Conservation (phyloP, 2,888 invertebrate species). For the Stenolophus ochropezus region DNA sequence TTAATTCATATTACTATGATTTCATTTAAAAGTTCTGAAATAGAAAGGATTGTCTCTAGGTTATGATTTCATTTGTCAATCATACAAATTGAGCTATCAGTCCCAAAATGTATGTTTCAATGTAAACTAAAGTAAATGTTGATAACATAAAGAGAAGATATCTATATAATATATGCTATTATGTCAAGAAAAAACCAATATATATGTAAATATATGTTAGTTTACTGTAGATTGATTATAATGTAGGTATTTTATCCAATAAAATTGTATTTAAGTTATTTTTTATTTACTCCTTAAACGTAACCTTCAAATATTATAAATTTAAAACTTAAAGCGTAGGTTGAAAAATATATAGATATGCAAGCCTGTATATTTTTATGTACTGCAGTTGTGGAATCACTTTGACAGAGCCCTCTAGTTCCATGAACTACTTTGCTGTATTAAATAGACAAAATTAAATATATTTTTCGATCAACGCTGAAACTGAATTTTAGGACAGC, state of each 20-base stretch:
- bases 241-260: conserved; percentile 58
- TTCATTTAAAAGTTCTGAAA: not conserved
- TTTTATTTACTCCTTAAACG: too few relatives aligned
- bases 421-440: too few relatives aligned
- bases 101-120: conserved; percentile 54
- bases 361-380: too few relatives aligned
- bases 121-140: conserved; percentile 58
- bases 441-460: too few relatives aligned
- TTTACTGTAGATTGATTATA: conserved; percentile 52
- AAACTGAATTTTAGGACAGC: too few relatives aligned
- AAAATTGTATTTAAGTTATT: conserved; percentile 59
- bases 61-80: not conserved
- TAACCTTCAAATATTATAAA: too few relatives aligned
- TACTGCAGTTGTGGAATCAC: too few relatives aligned
- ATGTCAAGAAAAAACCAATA: conserved; percentile 48
- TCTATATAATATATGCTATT: conserved; percentile 58
- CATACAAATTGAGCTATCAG: conserved; percentile 54
- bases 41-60: too few relatives aligned
- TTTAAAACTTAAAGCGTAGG: too few relatives aligned
- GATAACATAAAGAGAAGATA: conserved; percentile 53
- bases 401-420: too few relatives aligned
- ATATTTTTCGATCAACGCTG: too few relatives aligned
- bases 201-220: conserved; percentile 59
- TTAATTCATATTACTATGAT: not conserved
- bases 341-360: too few relatives aligned